A percentile compares a stretch with the other conserved stretches of the same genome.
Evolutionary conservation across 1,140 invertebrate genomes (phyloP).

Genomic region (Ostrea denselamellosa): DNA sequence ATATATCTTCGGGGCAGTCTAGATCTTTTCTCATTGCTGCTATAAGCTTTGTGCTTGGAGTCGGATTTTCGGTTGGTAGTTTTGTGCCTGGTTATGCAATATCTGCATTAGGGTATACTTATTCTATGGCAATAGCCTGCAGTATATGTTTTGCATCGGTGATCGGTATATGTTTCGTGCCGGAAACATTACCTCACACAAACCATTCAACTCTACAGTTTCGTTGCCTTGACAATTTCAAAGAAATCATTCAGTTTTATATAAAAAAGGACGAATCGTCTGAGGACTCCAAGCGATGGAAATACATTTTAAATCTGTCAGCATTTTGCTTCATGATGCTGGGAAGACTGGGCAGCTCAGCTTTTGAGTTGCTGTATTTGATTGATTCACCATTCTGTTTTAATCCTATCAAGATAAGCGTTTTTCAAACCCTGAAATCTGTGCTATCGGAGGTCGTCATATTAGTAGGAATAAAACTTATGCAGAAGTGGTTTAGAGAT

Average conservation of each 20-base stretch:
- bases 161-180: conserved; percentile 41
- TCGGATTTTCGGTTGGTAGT: neutral
- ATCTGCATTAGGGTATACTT: neutral
- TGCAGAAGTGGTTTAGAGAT: conserved; percentile 45
- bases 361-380: conserved; percentile 40
- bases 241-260: conserved; percentile 21
- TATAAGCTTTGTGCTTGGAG: neutral
- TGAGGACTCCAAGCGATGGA: conserved; percentile 25
- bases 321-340: conserved; percentile 42
- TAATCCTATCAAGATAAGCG: conserved; percentile 30
- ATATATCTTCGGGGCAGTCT: conserved; percentile 39
- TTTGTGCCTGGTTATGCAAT: conserved; percentile 24
- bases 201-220: neutral
- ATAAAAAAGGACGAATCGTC: neutral
- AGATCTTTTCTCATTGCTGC: conserved; percentile 48
- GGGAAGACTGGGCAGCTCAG: neutral
- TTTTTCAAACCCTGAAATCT: conserved; percentile 29
- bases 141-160: conserved; percentile 35
- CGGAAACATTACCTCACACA: conserved; percentile 8
- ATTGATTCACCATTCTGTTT: conserved; percentile 46
- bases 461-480: conserved; percentile 20
- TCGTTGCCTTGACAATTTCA: neutral
- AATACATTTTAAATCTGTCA: conserved; percentile 32
- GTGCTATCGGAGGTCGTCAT: conserved; percentile 31
- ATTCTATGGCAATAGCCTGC: neutral